Percentiles rank a stretch among this genome's conserved stretches.
Evolutionary conservation across 2,888 invertebrate genomes (phyloP).

Genomic region (Ormyrus rosae): DNA sequence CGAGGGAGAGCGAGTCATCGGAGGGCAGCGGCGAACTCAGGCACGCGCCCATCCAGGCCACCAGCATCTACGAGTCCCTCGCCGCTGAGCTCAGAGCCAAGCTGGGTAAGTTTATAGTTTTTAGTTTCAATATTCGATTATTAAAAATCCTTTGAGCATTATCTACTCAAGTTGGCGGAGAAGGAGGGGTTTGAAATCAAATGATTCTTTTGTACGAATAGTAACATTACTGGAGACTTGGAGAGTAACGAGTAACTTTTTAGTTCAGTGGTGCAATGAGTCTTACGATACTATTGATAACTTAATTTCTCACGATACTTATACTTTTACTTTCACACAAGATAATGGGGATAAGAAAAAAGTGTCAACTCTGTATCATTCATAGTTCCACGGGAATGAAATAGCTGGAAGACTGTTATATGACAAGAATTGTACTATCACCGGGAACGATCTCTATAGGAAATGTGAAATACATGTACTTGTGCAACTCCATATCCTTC

Average conservation of each 20-base stretch:
- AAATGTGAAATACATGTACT: slow-evolving; percentile 7
- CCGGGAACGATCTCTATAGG: slow-evolving; percentile 25
- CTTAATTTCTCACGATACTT: slow-evolving; percentile 15
- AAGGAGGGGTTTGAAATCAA: too few species aligned
- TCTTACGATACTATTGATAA: slow-evolving; percentile 38
- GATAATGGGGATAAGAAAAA: slow-evolving; percentile 27
- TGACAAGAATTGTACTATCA: slow-evolving; percentile 32
- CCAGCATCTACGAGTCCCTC: slow-evolving; percentile 91
- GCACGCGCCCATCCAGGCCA: slow-evolving; percentile 84
- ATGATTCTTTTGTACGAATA: too few species aligned
- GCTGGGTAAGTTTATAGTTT: slow-evolving; percentile 75
- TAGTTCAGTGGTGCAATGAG: not conserved
- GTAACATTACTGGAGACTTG: too few species aligned
- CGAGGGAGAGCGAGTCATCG: slow-evolving; percentile 84
- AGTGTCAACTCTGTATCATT: slow-evolving; percentile 21
- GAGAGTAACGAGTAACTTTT: too few species aligned
- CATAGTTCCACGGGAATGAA: slow-evolving; percentile 7
- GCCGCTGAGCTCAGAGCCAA: slow-evolving; percentile 93
- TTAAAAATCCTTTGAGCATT: too few species aligned
- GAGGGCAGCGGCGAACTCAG: slow-evolving; percentile 84
- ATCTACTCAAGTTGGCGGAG: too few species aligned
- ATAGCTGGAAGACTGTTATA: slow-evolving; percentile 29
- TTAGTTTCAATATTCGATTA: not conserved
- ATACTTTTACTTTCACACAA: slow-evolving; percentile 50
- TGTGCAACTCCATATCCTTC: not conserved